Percentiles rank a stretch among this genome's conserved stretches.
Evolutionary conservation across 2,797 vertebrate species (phyloP).

Genomic region (Squalus acanthias): DNA sequence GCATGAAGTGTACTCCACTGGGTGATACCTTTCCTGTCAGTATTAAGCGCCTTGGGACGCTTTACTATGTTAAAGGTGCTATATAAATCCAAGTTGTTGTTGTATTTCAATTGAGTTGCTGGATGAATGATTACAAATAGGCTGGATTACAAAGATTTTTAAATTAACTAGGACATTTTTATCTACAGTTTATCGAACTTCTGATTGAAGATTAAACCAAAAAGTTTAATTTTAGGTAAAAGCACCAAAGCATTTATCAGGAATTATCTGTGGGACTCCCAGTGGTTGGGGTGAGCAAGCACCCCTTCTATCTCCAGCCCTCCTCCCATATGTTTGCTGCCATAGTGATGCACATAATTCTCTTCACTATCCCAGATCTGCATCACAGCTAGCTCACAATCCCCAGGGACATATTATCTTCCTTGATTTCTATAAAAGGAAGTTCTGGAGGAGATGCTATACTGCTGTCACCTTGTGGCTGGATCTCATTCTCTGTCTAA

Average conservation of each 20-base stretch:
- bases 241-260: not conserved
- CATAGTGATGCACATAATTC: no score
- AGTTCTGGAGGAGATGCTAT: no score
- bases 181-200: not conserved
- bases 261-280: not conserved
- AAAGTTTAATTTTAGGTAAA: not conserved
- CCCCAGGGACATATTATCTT: no score
- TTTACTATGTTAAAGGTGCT: not conserved
- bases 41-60: not conserved
- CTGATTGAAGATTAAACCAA: not conserved
- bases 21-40: not conserved
- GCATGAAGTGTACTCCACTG: not conserved
- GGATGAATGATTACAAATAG: not conserved
- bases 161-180: not conserved
- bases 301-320: not conserved
- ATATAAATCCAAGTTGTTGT: not conserved
- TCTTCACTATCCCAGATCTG: no score
- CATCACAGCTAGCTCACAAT: no score
- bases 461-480: no score
- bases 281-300: not conserved
- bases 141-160: not conserved
- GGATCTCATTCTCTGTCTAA: no score
- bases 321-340: no score
- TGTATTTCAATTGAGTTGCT: not conserved
- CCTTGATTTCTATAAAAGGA: no score